These are phyloP conservation scores for Petrocephalus microphthalmus DNA, from an alignment of 2,113 vertebrate species.

Conservation along the genomic window DNA sequence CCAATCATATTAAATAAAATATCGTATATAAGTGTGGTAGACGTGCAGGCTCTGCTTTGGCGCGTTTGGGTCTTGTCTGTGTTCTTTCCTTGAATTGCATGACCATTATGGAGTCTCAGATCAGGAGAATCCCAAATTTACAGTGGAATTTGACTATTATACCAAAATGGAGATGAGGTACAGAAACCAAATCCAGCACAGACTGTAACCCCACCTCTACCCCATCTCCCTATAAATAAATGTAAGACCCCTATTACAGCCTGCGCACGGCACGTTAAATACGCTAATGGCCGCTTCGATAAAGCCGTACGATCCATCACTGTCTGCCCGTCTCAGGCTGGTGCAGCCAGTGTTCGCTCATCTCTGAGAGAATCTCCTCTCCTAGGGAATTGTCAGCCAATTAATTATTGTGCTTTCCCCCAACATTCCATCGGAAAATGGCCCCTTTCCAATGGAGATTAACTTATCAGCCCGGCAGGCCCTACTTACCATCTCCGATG, in stretches of 20 bases:
- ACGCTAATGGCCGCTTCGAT: not conserved
- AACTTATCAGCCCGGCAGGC: not conserved
- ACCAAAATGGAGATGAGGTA: not conserved
- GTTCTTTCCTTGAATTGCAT: not conserved
- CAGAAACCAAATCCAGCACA: not conserved
- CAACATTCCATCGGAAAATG: constrained; percentile 12
- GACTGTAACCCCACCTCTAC: not conserved
- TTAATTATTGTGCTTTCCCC: not conserved
- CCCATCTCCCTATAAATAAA: not conserved
- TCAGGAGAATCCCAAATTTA: not conserved
- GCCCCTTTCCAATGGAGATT: constrained; percentile 6
- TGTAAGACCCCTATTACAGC: not conserved
- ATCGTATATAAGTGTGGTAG: not conserved
- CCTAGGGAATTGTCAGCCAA: constrained; percentile 10
- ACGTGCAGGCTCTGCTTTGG: not conserved
- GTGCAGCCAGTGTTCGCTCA: not conserved
- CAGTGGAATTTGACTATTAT: not conserved
- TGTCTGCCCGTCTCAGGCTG: not conserved
- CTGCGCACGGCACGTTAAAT: not conserved
- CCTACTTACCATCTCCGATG: not conserved
- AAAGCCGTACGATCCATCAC: not conserved
- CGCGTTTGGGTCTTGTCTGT: not conserved
- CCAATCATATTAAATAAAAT: not conserved
- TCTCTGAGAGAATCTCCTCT: not conserved
- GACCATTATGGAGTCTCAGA: not conserved